Evolutionary conservation across 2,113 vertebrate genomes (phyloP).

Genomic region (Colius striatus): DNA sequence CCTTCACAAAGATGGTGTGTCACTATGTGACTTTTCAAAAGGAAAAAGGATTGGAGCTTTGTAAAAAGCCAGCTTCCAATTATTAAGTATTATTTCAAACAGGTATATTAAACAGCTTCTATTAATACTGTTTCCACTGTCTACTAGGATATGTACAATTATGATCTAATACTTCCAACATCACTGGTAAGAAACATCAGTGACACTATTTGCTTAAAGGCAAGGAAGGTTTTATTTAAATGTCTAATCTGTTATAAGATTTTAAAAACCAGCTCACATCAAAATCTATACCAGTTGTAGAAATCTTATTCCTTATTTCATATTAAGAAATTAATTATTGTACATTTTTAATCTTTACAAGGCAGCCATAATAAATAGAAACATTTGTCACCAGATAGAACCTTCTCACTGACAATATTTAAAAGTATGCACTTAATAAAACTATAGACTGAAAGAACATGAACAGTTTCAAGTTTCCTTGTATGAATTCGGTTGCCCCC

Average conservation of each 20-base stretch:
- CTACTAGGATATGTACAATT: not conserved
- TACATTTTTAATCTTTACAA: conserved; percentile 76
- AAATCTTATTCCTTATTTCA: conserved; percentile 69
- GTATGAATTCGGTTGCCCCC: conserved; percentile 9
- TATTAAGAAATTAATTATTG: conserved; percentile 72
- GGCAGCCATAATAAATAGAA: conserved; percentile 74
- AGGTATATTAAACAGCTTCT: not conserved
- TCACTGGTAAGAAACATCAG: not conserved
- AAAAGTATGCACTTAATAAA: conserved; percentile 62
- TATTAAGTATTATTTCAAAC: not conserved
- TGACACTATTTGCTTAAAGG: conserved; percentile 56
- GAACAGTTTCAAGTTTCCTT: conserved; percentile 45
- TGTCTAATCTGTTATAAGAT: conserved; percentile 63
- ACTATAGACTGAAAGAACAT: conserved; percentile 60
- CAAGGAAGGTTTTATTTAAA: conserved; percentile 78
- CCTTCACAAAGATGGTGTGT: not conserved
- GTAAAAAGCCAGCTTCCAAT: not conserved
- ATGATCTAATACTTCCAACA: not conserved
- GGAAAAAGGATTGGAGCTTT: not conserved
- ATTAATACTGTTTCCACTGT: not conserved
- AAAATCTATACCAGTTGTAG: conserved; percentile 79
- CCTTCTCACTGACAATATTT: conserved; percentile 62
- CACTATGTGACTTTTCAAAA: not conserved
- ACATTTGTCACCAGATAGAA: conserved; percentile 67
- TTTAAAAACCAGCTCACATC: conserved; percentile 81